Conservation (phyloP, 2,888 invertebrate species). For the Megastigmus dorsalis region DNA sequence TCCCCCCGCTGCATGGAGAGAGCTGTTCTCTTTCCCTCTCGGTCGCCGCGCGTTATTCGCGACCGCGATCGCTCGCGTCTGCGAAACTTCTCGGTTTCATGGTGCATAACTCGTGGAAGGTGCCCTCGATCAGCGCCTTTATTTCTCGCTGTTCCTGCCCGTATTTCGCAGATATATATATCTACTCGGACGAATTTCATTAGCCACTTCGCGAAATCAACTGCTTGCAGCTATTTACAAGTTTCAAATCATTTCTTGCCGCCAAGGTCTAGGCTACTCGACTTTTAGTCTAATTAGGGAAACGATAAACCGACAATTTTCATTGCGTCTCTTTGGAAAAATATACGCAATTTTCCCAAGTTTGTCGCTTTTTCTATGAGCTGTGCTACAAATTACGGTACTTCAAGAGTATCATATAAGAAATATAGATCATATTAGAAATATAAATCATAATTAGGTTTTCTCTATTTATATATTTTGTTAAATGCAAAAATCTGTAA, state of each 20-base stretch:
- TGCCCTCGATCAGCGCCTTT: conserved; percentile 34
- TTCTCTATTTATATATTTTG: too few relatives aligned
- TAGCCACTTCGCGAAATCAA: conserved; percentile 1
- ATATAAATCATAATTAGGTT: too few relatives aligned
- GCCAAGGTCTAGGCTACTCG: not conserved
- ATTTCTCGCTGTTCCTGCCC: not conserved
- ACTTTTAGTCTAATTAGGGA: not conserved
- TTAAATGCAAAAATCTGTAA: too few relatives aligned
- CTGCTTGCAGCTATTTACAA: conserved; percentile 18
- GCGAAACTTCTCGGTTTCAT: conserved; percentile 33
- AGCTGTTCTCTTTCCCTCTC: conserved; percentile 13
- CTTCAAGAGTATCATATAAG: too few relatives aligned
- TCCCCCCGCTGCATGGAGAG: too few relatives aligned
- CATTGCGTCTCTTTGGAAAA: not conserved
- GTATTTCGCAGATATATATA: not conserved
- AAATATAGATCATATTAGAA: too few relatives aligned
- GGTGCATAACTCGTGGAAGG: conserved; percentile 23
- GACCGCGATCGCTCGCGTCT: conserved; percentile 24
- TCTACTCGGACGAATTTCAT: conserved; percentile 20
- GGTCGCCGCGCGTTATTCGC: conserved; percentile 4
- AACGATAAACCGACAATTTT: not conserved
- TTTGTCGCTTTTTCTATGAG: too few relatives aligned
- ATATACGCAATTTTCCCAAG: not conserved
- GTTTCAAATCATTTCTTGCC: not conserved
- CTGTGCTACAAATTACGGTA: too few relatives aligned